phyloP scores from a whole-genome alignment of 2,113 vertebrate genomes.

The Narcine bancroftii region DNA sequence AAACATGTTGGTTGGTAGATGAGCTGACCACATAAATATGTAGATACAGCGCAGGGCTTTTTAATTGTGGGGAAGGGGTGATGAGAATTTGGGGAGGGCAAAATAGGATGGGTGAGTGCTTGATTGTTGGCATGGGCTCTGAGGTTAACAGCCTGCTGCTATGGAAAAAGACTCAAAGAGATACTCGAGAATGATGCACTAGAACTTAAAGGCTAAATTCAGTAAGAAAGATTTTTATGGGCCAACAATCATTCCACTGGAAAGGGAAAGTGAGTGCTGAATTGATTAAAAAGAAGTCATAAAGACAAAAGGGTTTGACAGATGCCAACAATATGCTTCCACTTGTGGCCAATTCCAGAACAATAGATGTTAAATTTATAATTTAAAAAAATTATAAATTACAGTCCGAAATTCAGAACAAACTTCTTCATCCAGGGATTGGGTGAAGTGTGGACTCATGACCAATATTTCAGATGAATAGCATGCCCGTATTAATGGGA shows the following conservation, averaged over 20 bases:
- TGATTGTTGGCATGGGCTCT: too few species aligned
- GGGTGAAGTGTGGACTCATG: too few species aligned
- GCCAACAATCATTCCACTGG: neutral
- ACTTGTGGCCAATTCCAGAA: neutral
- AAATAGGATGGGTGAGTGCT: too few species aligned
- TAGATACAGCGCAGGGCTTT: too few species aligned
- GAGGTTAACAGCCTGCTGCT: too few species aligned
- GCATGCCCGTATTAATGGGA: neutral
- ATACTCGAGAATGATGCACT: neutral
- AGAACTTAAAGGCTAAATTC: neutral
- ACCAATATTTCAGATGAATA: neutral
- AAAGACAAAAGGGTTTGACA: neutral
- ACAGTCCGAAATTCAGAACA: neutral
- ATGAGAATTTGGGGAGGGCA: too few species aligned
- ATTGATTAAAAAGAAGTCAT: neutral
- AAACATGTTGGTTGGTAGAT: too few species aligned
- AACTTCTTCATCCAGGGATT: neutral
- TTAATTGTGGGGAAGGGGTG: too few species aligned
- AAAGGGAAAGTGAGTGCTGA: neutral
- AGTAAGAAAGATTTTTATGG: neutral
- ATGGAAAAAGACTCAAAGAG: neutral
- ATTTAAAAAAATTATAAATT: too few species aligned
- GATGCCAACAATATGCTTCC: neutral
- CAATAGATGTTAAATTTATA: too few species aligned
- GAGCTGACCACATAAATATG: too few species aligned